Evolutionary conservation across 2,888 invertebrate species (phyloP).

Genomic region (Dasypogon diadema): DNA sequence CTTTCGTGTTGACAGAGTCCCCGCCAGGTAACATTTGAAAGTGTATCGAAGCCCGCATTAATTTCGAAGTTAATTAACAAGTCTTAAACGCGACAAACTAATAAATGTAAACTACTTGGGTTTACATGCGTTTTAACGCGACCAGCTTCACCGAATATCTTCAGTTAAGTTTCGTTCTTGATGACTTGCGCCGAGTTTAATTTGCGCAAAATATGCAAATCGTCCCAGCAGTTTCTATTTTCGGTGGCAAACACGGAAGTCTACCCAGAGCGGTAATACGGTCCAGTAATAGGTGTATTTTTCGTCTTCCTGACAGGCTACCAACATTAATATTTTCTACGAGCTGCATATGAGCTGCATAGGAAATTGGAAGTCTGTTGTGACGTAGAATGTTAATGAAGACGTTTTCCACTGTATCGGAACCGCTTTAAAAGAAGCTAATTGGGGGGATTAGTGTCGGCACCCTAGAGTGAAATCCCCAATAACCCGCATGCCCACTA

Average conservation of each 20-base stretch:
- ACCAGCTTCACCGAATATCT: neutral
- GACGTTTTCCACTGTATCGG: constrained; percentile 1
- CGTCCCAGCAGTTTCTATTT: constrained; percentile 18
- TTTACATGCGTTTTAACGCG: constrained; percentile 22
- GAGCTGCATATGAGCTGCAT: too few species aligned
- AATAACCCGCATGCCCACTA: neutral
- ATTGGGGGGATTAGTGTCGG: constrained; percentile 35
- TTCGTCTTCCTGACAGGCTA: neutral
- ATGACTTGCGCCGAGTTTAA: constrained; percentile 11
- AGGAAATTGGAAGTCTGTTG: constrained; percentile 10
- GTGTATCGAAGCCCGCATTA: constrained; percentile 4
- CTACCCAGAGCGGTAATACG: neutral
- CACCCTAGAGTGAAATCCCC: neutral
- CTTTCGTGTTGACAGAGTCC: neutral
- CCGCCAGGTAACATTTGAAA: neutral
- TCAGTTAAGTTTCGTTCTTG: neutral
- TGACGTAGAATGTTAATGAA: constrained; percentile 14
- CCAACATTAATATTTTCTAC: too few species aligned
- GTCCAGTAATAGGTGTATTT: neutral
- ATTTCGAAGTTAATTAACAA: constrained; percentile 34
- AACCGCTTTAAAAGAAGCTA: constrained; percentile 5
- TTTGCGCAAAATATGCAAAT: constrained; percentile 41
- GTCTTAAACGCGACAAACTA: neutral
- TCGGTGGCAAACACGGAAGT: constrained; percentile 33
- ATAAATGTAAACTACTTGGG: constrained; percentile 4